Evolutionary conservation across 2,797 vertebrate genomes (phyloP), one percentile per base, ranked within the genome.

Genomic region (Nyctalus aviator): DNA sequence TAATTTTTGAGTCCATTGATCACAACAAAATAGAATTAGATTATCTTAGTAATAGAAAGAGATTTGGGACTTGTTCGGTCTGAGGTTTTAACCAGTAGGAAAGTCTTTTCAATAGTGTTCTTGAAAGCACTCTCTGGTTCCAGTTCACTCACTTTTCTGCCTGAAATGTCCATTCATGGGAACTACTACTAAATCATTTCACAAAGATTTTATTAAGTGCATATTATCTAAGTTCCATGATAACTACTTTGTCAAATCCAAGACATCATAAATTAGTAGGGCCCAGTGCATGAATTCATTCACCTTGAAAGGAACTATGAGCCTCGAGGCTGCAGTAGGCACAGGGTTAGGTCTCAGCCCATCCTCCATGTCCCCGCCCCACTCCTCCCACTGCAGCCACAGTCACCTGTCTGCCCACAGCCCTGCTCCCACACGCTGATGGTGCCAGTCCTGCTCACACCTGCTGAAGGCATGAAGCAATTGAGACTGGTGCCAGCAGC

Each of bases 101-200:
- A 95, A 86, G 14, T 92, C 35, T 89, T 85, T 93, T 90, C n/a
- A 30, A 1, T 72, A 77, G 50, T 46, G 48, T 82, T 83, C 55
- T 66, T 92, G 46, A 85, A 79, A 90, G 12, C 11, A 48, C 59
- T 53, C 12, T 94, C 30, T 83, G 71, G 17, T 5, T 10, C 20
- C 32, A 71, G 35, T 69, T 95, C 30, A 84, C 77, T 88, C 46
- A 88, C 7, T 87, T 71, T 92, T 92, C 78, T 92, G 41, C 64
- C 86, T 84, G 57, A 76, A 87, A 50, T 94, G 90, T 94, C 17
- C 18, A 62, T 23, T 90, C 18, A n/a, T n/a, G 17, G 30, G 25
- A 89, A 64, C 48, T 88, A 78, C 55, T 68, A 30, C 25, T 55
- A 55, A 88, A 12, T 82, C 27, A 92, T 81, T 78, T 93, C 21